These are phyloP conservation scores for Notodonta dromedarius DNA, from an alignment of 2,888 invertebrate genomes.

Conservation along the genomic window DNA sequence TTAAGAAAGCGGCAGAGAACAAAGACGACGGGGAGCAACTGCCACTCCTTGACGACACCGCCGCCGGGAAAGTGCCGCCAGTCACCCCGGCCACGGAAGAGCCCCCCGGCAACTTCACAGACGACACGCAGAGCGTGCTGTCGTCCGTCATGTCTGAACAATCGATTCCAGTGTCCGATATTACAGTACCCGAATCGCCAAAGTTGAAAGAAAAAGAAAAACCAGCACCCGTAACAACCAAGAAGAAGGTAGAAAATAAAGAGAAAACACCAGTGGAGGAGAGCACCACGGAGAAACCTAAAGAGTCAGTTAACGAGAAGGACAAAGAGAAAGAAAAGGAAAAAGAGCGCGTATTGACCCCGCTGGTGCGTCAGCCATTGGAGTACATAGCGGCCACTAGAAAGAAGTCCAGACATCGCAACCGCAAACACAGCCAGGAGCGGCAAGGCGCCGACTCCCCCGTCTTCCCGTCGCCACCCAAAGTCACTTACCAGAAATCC, in stretches of 20 bases:
- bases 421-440: conserved; percentile 85
- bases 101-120: conserved; percentile 86
- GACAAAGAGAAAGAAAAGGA: conserved; percentile 43
- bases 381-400: conserved; percentile 90
- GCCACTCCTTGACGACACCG: conserved; percentile 87
- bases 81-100: conserved; percentile 88
- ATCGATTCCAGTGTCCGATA: conserved; percentile 88
- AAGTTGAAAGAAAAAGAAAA: conserved; percentile 80
- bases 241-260: conserved; percentile 59
- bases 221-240: conserved; percentile 55
- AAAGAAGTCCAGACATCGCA: conserved; percentile 88
- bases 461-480: conserved; percentile 87
- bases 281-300: conserved; percentile 57
- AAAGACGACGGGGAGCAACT: conserved; percentile 91
- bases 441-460: conserved; percentile 88
- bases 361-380: conserved; percentile 88
- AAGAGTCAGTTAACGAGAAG: conserved; percentile 50
- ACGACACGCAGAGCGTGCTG: conserved; percentile 89
- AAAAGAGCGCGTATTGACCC: conserved; percentile 83
- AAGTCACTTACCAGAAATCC: conserved; percentile 84
- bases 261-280: conserved; percentile 67
- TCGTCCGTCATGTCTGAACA: conserved; percentile 90
- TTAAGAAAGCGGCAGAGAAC: conserved; percentile 93
- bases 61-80: conserved; percentile 86
- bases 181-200: conserved; percentile 81